phyloP scores from a whole-genome alignment of 2,888 invertebrate genomes.

The Drosophila kambysellisi region DNA sequence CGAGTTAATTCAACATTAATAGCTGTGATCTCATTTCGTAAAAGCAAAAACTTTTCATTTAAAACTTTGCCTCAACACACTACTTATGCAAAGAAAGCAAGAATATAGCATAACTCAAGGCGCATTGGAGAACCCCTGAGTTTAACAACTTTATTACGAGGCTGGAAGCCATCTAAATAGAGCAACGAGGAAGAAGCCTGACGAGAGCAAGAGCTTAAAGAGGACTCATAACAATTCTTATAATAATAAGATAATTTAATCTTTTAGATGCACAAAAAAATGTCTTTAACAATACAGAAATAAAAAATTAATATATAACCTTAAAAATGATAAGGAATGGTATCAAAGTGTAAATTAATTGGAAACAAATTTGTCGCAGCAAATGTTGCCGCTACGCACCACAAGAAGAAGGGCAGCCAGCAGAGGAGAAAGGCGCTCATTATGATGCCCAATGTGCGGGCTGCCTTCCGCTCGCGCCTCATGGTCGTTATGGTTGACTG shows the following conservation, averaged over 20 bases:
- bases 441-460: constrained; percentile 97
- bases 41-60: constrained; percentile 13
- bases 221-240: neutral
- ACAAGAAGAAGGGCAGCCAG: constrained; percentile 98
- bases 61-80: neutral
- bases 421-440: constrained; percentile 98
- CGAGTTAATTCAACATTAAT: constrained; percentile 1
- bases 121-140: constrained; percentile 4
- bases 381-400: constrained; percentile 87
- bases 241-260: neutral
- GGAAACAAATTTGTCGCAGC: neutral
- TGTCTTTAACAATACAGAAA: neutral
- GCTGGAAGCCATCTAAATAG: constrained; percentile 1
- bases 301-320: neutral
- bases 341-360: constrained; percentile 2
- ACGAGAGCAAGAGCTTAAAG: neutral
- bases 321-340: neutral
- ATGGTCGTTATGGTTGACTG: constrained; percentile 93
- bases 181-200: neutral
- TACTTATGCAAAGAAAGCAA: neutral
- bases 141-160: constrained; percentile 2
- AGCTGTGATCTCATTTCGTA: constrained; percentile 5
- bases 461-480: constrained; percentile 95
- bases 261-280: neutral
- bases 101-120: constrained; percentile 14